Evolutionary conservation across 2,888 invertebrate species (phyloP), one percentile per base, ranked within the genome.

Genomic region (Allophyes oxyacanthae): DNA sequence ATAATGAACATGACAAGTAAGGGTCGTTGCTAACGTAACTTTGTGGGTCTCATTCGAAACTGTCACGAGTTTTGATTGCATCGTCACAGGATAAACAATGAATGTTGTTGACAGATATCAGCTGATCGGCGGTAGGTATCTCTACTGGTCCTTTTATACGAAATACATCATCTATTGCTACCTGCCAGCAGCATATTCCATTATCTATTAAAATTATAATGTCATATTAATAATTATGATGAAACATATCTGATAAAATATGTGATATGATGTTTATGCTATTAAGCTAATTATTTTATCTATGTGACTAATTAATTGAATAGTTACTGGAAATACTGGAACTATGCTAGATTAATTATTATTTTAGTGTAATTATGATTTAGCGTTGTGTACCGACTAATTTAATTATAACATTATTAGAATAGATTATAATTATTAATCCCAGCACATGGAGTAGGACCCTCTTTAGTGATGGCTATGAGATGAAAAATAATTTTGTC

Each of bases 81-180:
- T 61, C 61, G 58, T 67, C 63, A 53, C 41, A 11, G 49, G 52
- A 46, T 58, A 68, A 64, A 69, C 66, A 70, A 70, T 69, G 69
- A 67, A 52, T 64, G 70, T 56, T 61, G 60, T 71, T 80, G 77
- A 80, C 76, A 74, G 63, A 34, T 72, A 64, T 75, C 78, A 79
- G 77, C 78, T 79, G 79, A 71, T 78, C 36, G 38, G 20, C 54
- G 79, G 79, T 78, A 59, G 77, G 79, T 79, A 78, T 61, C 51
- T 34, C 13, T 51, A 6, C 14, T 56, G 0, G 38, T 10, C 15
- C 11, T 46, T 33, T 44, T 41, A 32, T 14, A 46, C 4, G 20
- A 14, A 34, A 33, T 25, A 46, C 32, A 41, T 15, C 37, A 50
- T 28, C 36, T 14, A 37, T 33, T n/a, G 9, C 26, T 37, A 3